phyloP scores from a whole-genome alignment of 2,797 vertebrate species.

The Siniperca obscura region DNA sequence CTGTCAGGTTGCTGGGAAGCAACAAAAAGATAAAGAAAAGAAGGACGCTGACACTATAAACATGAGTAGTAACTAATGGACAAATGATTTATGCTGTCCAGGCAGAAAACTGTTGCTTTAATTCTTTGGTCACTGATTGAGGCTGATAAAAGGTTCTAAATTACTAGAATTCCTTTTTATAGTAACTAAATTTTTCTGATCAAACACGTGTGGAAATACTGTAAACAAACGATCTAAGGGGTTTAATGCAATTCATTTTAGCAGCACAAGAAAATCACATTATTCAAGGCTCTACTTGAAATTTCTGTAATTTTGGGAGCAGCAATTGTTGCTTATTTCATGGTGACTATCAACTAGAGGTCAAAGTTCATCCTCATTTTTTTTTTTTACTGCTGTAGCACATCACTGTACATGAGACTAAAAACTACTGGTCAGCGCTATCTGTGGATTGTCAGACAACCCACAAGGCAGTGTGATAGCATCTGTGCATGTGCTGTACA shows the following conservation, averaged over 20 bases:
- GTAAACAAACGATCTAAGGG: background rate
- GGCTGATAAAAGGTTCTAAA: constrained; percentile 2
- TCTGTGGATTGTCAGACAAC: background rate
- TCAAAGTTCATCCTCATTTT: background rate
- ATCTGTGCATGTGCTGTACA: constrained; percentile 7
- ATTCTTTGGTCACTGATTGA: background rate
- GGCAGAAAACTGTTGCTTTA: background rate
- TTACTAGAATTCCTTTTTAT: background rate
- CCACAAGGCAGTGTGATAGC: background rate
- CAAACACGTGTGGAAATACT: background rate
- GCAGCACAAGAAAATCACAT: background rate
- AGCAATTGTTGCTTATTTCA: constrained; percentile 8
- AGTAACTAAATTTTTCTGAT: background rate
- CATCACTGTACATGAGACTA: background rate
- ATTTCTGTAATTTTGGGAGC: background rate
- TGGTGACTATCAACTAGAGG: background rate
- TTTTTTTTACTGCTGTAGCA: background rate
- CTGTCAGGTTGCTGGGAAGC: background rate
- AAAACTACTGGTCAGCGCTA: background rate
- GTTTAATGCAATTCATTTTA: background rate
- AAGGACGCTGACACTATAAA: background rate
- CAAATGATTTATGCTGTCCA: background rate
- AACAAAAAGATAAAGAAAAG: background rate
- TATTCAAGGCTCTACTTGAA: background rate
- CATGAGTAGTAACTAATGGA: background rate